Conservation (phyloP, 1,140 invertebrate genomes). For the Halictus rubicundus region DNA sequence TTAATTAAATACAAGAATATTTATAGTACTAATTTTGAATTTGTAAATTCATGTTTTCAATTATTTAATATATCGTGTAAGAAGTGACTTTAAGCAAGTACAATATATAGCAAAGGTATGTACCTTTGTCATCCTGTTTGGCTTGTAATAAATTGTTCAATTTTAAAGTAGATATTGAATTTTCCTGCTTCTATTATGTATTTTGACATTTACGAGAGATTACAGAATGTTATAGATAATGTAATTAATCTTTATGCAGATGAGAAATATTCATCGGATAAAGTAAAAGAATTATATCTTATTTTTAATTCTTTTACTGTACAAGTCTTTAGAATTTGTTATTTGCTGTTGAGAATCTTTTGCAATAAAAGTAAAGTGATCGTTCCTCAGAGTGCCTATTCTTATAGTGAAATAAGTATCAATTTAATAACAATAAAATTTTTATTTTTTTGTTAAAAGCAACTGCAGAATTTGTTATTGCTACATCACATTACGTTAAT, state of each 20-base stretch:
- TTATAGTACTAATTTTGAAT: constrained; percentile 66
- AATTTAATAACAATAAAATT: too few relatives aligned
- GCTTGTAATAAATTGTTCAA: constrained; percentile 72
- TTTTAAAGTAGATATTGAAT: constrained; percentile 57
- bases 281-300: too few relatives aligned
- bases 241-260: neutral
- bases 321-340: too few relatives aligned
- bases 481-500: too few relatives aligned
- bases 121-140: constrained; percentile 62
- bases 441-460: too few relatives aligned
- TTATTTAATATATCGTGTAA: constrained; percentile 69
- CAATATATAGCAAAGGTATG: constrained; percentile 56
- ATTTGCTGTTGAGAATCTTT: too few relatives aligned
- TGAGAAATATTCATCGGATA: neutral
- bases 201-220: neutral
- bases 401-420: too few relatives aligned
- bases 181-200: neutral
- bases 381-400: too few relatives aligned
- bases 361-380: too few relatives aligned
- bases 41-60: constrained; percentile 69
- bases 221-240: neutral
- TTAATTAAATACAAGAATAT: constrained; percentile 69
- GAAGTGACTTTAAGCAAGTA: constrained; percentile 63
- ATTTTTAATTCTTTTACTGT: too few relatives aligned
- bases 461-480: too few relatives aligned